Base-by-base conservation (phyloP, 2,113 vertebrate genomes). In the Phylloscopus whistleri region DNA sequence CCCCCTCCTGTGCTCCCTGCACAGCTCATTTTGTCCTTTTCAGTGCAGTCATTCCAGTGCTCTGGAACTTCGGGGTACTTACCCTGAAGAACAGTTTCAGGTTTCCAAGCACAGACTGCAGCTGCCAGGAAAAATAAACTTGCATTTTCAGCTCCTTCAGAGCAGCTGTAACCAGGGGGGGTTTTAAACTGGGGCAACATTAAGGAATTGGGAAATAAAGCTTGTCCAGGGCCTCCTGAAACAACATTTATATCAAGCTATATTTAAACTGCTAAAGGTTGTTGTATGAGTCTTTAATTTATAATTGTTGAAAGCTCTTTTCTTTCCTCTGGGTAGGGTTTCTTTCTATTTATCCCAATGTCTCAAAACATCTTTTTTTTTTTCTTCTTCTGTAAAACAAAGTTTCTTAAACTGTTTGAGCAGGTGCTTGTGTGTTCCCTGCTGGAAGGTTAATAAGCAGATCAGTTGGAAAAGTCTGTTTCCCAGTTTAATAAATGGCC, bases 91-190 rank as follows among this genome's bases (percentile, higher is more conserved):
- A 97, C 97, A 97, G 97, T 97, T 97, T 98, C 97, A 90, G 97
- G 97, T 98, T 98, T 98, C 98, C 96, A 97, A 98, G 98, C 97
- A 98, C 97, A 94, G 74, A 58, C 91, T 97, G 97, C 97, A 95
- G 97, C 96, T 98, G 97, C 98, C 98, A 98, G 97, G 96, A 97
- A 98, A 97, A 98, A 98, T 94, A 98, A 97, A 97, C 95, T 93
- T 94, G 94, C 89, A 52, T 98, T 98, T 98, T 97, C 92, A n/a
- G 89, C 90, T 97, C 93, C 72, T 97, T 97, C 93, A 89, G 89
- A 97, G 97, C 90, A 97, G 93, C 91, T 92, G 94, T 94, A 95
- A 89, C 70, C 77, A 94, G 80, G 93, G 69, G 95, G 95, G 88
- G 75, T 12, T 82, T 97, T 93, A 82, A 95, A 77, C 78, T 87